Evolutionary conservation across 2,888 invertebrate species (phyloP).

Genomic region (Drosophila putrida): DNA sequence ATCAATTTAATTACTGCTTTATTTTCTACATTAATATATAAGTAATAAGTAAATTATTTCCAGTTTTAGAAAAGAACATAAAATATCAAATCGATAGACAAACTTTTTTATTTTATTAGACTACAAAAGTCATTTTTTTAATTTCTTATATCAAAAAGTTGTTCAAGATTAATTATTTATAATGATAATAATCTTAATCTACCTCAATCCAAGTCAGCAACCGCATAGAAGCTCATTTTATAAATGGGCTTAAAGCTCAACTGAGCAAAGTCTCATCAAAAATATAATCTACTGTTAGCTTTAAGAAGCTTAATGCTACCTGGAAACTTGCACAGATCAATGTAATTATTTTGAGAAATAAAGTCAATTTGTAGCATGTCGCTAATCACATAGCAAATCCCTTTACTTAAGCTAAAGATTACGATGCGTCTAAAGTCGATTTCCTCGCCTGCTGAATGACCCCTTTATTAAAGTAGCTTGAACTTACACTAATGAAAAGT

Average conservation of each 20-base stretch:
- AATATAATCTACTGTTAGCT: background rate
- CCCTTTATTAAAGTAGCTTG: constrained; percentile 25
- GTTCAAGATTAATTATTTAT: too few species aligned
- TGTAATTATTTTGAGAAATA: background rate
- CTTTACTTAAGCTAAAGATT: constrained; percentile 16
- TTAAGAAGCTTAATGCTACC: background rate
- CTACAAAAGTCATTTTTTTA: too few species aligned
- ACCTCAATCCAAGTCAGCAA: background rate
- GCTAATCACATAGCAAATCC: constrained; percentile 34
- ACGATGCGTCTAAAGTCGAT: constrained; percentile 32
- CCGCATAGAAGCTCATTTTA: background rate
- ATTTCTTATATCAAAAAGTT: too few species aligned
- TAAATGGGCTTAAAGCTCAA: background rate
- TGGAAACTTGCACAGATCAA: constrained; percentile 1
- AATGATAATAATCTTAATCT: background rate
- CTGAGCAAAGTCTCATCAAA: background rate
- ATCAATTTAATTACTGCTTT: background rate
- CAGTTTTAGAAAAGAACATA: too few species aligned
- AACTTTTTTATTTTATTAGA: too few species aligned
- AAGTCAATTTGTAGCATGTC: constrained; percentile 23
- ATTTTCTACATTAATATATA: background rate
- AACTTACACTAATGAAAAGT: constrained; percentile 1
- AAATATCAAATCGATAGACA: too few species aligned
- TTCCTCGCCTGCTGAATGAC: constrained; percentile 17
- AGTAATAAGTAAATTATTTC: too few species aligned